These are phyloP conservation scores for Tupiocoris notatus DNA, from an alignment of 2,888 invertebrate genomes.

Conservation along the genomic window DNA sequence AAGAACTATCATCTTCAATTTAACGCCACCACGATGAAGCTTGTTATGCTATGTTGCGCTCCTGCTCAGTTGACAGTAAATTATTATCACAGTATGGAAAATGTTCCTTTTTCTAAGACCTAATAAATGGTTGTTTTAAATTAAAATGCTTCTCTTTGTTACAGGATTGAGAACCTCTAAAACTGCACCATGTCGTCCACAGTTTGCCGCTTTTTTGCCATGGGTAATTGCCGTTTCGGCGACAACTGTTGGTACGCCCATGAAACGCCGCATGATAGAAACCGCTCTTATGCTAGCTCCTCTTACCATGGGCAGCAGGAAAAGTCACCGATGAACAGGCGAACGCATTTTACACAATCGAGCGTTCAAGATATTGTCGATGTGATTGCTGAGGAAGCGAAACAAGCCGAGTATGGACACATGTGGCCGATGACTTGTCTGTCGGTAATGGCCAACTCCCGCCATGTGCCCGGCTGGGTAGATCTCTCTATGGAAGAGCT, in stretches of 20 bases:
- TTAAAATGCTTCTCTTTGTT: too few species aligned
- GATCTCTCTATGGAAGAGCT: conserved; percentile 46
- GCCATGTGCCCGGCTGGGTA: conserved; percentile 42
- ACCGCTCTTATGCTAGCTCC: not conserved
- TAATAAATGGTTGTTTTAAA: too few species aligned
- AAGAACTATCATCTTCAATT: too few species aligned
- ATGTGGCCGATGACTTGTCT: conserved; percentile 44
- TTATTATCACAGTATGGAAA: too few species aligned
- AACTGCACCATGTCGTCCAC: not conserved
- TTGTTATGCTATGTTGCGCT: too few species aligned
- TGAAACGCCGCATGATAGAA: not conserved
- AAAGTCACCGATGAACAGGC: not conserved
- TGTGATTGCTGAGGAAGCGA: conserved; percentile 14
- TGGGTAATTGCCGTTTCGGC: conserved; percentile 17
- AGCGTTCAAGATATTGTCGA: conserved; percentile 9
- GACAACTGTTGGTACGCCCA: conserved; percentile 23
- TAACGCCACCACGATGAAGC: too few species aligned
- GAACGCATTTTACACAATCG: not conserved
- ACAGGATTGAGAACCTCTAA: too few species aligned
- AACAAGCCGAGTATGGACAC: conserved; percentile 29
- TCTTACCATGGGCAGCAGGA: conserved; percentile 9
- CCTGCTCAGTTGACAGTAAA: too few species aligned
- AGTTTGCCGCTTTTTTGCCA: conserved; percentile 18
- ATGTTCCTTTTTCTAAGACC: too few species aligned
- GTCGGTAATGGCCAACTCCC: conserved; percentile 4